These are phyloP conservation scores for Protobothrops flavoviridis DNA, from an alignment of 2,113 vertebrate genomes.

Conservation along the genomic window DNA sequence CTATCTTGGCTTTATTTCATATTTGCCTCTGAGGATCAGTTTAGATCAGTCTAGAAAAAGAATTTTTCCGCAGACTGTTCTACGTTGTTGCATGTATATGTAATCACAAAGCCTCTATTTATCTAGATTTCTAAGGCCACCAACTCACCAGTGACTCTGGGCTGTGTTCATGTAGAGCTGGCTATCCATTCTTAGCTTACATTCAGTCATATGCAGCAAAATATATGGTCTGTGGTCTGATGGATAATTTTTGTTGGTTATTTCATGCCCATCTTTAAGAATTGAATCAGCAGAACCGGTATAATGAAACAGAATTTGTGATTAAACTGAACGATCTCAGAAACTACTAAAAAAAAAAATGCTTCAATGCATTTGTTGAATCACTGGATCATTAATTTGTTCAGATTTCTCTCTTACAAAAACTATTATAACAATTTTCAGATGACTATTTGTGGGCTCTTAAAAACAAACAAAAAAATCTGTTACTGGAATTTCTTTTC, in stretches of 20 bases:
- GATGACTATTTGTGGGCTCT: not conserved
- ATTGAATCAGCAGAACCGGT: not conserved
- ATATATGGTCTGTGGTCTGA: not conserved
- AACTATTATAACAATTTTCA: not conserved
- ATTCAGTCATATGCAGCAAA: not conserved
- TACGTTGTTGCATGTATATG: not conserved
- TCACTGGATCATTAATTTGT: not conserved
- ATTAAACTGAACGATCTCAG: not conserved
- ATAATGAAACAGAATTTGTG: not conserved
- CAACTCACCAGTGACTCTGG: not conserved
- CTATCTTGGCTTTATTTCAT: not conserved
- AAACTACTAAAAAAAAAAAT: not conserved
- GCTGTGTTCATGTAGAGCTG: not conserved
- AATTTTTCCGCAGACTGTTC: not conserved
- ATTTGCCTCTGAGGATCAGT: not conserved
- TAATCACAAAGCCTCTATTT: not conserved
- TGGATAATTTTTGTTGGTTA: not conserved
- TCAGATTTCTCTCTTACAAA: not conserved
- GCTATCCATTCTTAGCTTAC: not conserved
- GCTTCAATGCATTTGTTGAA: not conserved
- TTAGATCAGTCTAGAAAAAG: not conserved
- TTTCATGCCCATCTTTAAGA: not conserved
- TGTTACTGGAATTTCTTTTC: constrained; percentile 27
- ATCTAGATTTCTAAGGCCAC: not conserved
- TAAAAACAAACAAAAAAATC: not conserved